phyloP scores from a whole-genome alignment of 2,797 vertebrate species.

The Gadopsis bispinosus region DNA sequence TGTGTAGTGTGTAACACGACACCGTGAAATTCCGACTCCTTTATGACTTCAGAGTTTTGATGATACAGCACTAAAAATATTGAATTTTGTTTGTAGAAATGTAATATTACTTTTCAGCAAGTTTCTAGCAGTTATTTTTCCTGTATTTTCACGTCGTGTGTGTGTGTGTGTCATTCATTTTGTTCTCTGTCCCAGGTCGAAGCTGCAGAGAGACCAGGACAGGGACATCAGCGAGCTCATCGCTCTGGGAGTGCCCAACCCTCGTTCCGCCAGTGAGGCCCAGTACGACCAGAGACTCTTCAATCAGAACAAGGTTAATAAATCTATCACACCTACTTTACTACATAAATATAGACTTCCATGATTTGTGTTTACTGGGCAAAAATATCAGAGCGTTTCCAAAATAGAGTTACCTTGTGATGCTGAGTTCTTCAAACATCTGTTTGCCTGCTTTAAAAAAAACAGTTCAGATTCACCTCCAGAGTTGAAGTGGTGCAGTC shows the following conservation, averaged over 20 bases:
- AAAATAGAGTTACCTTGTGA: background rate
- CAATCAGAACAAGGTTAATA: constrained; percentile 93
- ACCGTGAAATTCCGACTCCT: background rate
- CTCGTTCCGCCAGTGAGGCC: constrained; percentile 90
- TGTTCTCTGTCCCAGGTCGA: constrained; percentile 85
- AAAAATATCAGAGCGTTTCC: background rate
- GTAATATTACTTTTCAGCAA: background rate
- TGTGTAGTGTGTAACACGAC: background rate
- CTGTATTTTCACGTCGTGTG: background rate
- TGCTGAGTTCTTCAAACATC: background rate
- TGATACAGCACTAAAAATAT: background rate
- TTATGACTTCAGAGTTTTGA: background rate
- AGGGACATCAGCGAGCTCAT: constrained; percentile 97
- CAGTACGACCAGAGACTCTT: constrained; percentile 98
- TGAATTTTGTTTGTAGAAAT: background rate
- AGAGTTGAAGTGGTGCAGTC: background rate
- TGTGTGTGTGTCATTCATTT: background rate
- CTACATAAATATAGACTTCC: no score
- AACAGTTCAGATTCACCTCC: background rate
- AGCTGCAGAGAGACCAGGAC: constrained; percentile 96
- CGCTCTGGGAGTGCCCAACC: constrained; percentile 94
- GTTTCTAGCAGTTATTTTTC: background rate
- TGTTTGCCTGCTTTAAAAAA: background rate
- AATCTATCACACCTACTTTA: accelerated
- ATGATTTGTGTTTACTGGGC: background rate